phyloP scores from a whole-genome alignment of 2,797 vertebrate genomes.

The Rhynchotus rufescens region DNA sequence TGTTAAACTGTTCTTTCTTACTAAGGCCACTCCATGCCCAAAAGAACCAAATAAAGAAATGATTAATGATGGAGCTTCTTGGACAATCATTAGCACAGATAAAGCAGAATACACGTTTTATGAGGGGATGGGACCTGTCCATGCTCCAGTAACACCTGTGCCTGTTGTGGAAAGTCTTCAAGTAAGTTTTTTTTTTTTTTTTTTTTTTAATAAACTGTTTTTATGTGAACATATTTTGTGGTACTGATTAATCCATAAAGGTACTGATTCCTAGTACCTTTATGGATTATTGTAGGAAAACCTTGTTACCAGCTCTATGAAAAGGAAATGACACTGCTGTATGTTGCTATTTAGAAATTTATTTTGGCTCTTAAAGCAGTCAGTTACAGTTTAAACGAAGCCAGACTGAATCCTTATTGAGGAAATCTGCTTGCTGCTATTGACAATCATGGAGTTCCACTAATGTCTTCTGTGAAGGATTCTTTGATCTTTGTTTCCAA shows the following conservation, averaged over 20 bases:
- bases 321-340: background rate
- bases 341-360: background rate
- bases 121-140: slow-evolving; percentile 98
- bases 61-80: slow-evolving; percentile 99
- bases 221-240: background rate
- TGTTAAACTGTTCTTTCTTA: slow-evolving; percentile 26
- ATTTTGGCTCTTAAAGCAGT: background rate
- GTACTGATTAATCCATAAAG: background rate
- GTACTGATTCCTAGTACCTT: background rate
- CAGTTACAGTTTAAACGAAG: background rate
- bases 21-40: slow-evolving; percentile 98
- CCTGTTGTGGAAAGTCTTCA: slow-evolving; percentile 99
- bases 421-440: background rate
- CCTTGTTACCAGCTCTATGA: background rate
- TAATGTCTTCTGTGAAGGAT: background rate
- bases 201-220: background rate
- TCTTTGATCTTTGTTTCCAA: background rate
- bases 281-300: background rate
- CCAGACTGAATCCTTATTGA: background rate
- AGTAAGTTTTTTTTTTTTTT: slow-evolving; percentile 76
- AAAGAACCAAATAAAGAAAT: slow-evolving; percentile 99
- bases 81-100: slow-evolving; percentile 99
- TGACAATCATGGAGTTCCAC: background rate
- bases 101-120: slow-evolving; percentile 99
- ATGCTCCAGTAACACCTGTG: slow-evolving; percentile 96